Evolutionary conservation across 2,888 invertebrate genomes (phyloP), one percentile per base, ranked within the genome.

Genomic region (Orthonevra nobilis): DNA sequence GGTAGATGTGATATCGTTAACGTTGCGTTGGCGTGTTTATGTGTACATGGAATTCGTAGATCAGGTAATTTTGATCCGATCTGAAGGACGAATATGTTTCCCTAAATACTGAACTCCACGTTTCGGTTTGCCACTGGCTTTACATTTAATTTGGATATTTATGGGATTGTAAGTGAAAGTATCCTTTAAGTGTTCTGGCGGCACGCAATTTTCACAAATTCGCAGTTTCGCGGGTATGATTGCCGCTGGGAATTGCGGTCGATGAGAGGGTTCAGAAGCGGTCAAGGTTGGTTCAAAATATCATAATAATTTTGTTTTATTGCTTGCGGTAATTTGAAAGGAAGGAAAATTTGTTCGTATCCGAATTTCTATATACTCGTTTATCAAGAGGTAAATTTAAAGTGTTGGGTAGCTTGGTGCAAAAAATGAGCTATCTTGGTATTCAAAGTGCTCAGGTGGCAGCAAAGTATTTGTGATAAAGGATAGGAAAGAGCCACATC

Each of bases 161-260:
- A 58, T 9, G 20, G 20, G 32, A 30, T 32, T 44, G 12, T 23
- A 20, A 44, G 19, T 14, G 42, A 44, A 58, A 56, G 40, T 42
- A 56, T 58, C 42, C 23, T n/a, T 23, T 12, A 28, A 50, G 54
- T 17, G 15, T 6, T 56, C 1, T 17, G 30, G 9, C 6, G 42
- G n/a, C 58, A 58, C 44, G 40, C 58, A 44, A 58, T 58, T 58
- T 44, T 42, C 28, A 30, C 58, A 20, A 58, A 32, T 42, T 58
- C n/a, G n/a, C 54, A 12, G 10, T 40, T 17, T 28, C 7, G 17
- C 28, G 40, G 15, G 7, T 12, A 19, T 20, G 20, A 28, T 46
- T 46, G n/a, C n/a, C 9, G 9, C n/a, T 19, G 17, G 14, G 9
- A 46, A 46, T 46, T 46, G 15, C 17, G 46, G 17, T 46, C 15